Conservation (phyloP, 2,113 vertebrate species). For the Neolamprologus cancellatus region DNA sequence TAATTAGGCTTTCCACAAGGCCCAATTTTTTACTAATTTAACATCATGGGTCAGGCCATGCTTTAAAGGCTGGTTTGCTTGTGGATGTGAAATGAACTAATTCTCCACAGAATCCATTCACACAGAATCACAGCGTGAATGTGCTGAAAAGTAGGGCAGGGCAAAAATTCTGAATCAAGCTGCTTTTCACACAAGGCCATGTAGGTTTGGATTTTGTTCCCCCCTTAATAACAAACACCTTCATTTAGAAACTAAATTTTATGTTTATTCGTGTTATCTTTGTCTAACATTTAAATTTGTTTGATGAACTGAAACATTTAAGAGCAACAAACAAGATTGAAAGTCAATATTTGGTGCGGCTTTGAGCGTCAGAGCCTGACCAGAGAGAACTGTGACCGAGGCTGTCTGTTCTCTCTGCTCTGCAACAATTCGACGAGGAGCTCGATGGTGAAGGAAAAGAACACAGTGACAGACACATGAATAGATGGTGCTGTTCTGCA, state of each 20-base stretch:
- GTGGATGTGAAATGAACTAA: not conserved
- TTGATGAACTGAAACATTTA: not conserved
- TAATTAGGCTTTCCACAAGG: not conserved
- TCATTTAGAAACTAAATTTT: not conserved
- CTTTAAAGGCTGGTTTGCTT: not conserved
- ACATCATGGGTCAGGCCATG: not conserved
- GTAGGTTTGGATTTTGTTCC: fast-evolving
- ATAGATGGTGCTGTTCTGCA: not conserved
- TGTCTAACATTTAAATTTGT: not conserved
- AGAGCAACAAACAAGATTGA: fast-evolving
- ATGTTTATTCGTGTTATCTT: fast-evolving
- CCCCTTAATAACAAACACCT: not conserved
- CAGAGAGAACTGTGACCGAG: not conserved
- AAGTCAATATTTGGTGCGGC: not conserved
- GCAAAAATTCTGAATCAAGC: fast-evolving
- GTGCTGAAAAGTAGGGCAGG: no score
- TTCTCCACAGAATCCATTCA: not conserved
- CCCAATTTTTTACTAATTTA: not conserved
- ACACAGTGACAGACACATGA: not conserved
- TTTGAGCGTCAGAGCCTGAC: not conserved
- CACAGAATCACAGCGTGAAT: not conserved
- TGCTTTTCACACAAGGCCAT: not conserved
- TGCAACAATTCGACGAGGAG: not conserved
- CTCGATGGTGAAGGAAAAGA: not conserved
- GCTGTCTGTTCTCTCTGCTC: not conserved